Evolutionary conservation across 2,888 invertebrate species (phyloP), one percentile per base, ranked within the genome.

Genomic region (Sinodicranocentrus sp.): DNA sequence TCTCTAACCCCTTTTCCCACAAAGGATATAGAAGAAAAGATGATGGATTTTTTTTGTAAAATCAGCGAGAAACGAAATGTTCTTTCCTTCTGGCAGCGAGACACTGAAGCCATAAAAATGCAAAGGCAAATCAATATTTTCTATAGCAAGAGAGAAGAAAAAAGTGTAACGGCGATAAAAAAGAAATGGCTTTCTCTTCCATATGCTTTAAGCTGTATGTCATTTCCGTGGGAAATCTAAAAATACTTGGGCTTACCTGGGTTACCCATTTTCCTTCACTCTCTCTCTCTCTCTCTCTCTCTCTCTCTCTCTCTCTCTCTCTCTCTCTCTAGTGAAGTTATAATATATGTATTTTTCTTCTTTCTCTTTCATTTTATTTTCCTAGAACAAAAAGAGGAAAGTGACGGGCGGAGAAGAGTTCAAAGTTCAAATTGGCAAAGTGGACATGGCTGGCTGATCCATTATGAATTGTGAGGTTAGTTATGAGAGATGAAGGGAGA

Each of bases 41-140:
- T 73, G 73, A 80, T 73, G 73, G 80, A 72, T 80, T 72, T 73
- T 72, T 82, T 79, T 25, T 71, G 63, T 70, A 71, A 82, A 82
- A 82, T 73, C 80, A 82, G 80, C 80, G 39, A 82, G 71, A 82
- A 78, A 28, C n/a, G 63, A 76, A 77, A 43, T 68, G 23, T 33
- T 73, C 43, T 67, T 44, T 65, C 48, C 79, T 72, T 61, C 39
- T 80, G 71, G 71, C 72, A 39, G n/a, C 70, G 44, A 57, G 15
- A 52, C 33, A 19, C 48, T 44, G 67, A 82, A 82, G 28, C 73
- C 80, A 82, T 82, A 73, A 82, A 82, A 82, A 82, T 82, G 80
- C 73, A 82, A 82, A 82, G 59, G 80, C 67, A 82, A 82, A 82
- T 82, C 80, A 73, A 73, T 82, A 82, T 59, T 82, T n/a, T 26